These are phyloP conservation scores for Pristionchus exspectatus DNA, from an alignment of 2,888 invertebrate genomes.

Conservation along the genomic window DNA sequence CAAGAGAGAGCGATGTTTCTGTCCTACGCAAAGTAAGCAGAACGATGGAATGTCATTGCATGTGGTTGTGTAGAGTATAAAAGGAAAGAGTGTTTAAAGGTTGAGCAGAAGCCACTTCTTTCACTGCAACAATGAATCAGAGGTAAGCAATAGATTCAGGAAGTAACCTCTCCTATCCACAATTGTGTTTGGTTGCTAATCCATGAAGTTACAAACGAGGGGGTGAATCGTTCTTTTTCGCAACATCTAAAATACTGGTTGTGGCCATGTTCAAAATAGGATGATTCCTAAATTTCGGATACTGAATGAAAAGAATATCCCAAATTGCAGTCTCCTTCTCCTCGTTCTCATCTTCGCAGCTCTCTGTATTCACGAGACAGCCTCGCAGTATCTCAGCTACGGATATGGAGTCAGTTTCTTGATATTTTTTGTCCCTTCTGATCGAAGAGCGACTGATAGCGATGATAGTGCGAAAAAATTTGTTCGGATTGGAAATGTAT, in stretches of 20 bases:
- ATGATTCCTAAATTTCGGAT: too few species aligned
- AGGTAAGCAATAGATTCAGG: background rate
- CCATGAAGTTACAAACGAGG: background rate
- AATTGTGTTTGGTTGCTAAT: background rate
- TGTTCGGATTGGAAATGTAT: too few species aligned
- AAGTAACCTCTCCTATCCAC: too few species aligned
- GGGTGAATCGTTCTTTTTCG: too few species aligned
- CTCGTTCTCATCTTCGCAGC: slow-evolving; percentile 60
- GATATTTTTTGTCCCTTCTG: too few species aligned
- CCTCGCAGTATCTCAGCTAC: slow-evolving; percentile 63
- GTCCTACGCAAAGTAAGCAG: slow-evolving; percentile 37
- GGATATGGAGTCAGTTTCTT: background rate
- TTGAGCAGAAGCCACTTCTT: background rate
- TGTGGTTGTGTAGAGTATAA: background rate
- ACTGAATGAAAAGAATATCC: background rate
- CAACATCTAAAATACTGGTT: too few species aligned
- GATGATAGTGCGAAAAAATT: too few species aligned
- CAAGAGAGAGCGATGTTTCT: slow-evolving; percentile 18
- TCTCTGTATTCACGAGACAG: slow-evolving; percentile 59
- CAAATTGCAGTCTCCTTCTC: slow-evolving; percentile 57
- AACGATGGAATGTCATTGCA: background rate
- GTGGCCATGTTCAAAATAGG: too few species aligned
- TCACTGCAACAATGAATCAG: slow-evolving; percentile 6
- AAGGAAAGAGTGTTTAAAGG: background rate
- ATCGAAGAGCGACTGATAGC: too few species aligned